Evolutionary conservation across 2,113 vertebrate species (phyloP), one percentile per base, ranked within the genome.

Genomic region (Toxotes jaculatrix): DNA sequence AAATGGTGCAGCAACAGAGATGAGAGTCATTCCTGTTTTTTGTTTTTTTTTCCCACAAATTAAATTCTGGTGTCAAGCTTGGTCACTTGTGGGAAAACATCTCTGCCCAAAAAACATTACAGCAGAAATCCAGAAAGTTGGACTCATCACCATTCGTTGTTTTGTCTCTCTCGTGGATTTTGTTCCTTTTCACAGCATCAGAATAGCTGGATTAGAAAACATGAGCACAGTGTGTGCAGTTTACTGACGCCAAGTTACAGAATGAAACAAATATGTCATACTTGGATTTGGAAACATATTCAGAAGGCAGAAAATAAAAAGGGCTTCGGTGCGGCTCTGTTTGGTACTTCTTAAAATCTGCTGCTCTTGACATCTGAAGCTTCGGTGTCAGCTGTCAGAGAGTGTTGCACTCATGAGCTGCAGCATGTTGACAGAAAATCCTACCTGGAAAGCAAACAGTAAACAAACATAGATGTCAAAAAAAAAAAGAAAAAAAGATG

Each of bases 31-130:
- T 17, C 23, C 31, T 12, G 43, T 38, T 34, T 19, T 19, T 49
- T 36, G 21, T 16, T 16, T 36, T 12, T 51, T 10, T 31, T 3
- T 9, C 1, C 36, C 3, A 9, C n/a, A 71, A 82, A 86, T 86
- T 53, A 66, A 74, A 80, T 69, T 80, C 47, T 40, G 77, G 42
- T 77, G 74, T 79, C 70, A 31, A 16, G 64, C 43, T 43, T 0
- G 38, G 63, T 45, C 72, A 71, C 77, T 63, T 53, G 57, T 19
- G 73, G 76, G 69, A 87, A 79, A 83, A 77, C 59, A 66, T 87
- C 74, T 82, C 42, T 55, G 61, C 9, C 51, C 17, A 0, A 31
- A 60, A 68, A 64, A 66, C 53, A 76, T 43, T 16, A 53, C 38
- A 55, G 23, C 1, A 47, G 49, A 55, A 72, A 80, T 64, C 45